Percentiles rank a stretch among this genome's conserved stretches.
These are phyloP conservation scores for Charadrius vociferus DNA, from an alignment of 2,113 vertebrate genomes.

Conservation along the genomic window DNA sequence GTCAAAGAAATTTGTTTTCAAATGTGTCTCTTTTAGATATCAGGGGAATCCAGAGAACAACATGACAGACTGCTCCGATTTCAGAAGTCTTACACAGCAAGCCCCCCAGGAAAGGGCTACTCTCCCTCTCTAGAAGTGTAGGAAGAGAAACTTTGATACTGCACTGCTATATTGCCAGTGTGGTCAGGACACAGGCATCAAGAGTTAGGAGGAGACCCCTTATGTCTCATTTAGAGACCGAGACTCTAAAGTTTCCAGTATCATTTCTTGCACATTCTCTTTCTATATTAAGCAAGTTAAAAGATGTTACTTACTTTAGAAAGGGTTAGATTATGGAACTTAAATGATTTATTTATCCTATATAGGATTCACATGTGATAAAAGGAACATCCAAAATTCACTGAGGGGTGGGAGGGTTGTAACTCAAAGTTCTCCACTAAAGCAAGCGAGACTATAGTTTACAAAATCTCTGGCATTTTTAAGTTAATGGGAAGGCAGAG, in stretches of 20 bases:
- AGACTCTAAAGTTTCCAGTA: background rate
- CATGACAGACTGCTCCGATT: background rate
- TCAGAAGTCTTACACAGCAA: background rate
- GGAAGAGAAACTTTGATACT: background rate
- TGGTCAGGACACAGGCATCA: background rate
- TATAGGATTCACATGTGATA: background rate
- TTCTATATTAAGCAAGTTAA: background rate
- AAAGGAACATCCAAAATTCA: background rate
- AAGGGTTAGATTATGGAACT: background rate
- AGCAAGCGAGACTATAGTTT: background rate
- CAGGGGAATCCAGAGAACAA: background rate
- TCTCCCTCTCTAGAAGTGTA: background rate
- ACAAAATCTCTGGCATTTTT: background rate
- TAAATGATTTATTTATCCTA: background rate
- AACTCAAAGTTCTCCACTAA: background rate
- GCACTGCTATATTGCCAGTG: background rate
- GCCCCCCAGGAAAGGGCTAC: background rate
- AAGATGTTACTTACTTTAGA: background rate
- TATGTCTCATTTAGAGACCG: background rate
- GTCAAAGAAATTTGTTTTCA: background rate
- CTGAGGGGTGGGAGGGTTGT: fast-evolving
- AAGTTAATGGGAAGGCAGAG: background rate
- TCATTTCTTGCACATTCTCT: background rate
- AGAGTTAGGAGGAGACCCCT: background rate
- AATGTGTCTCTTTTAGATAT: background rate